Percentiles rank a stretch among this genome's conserved stretches.
These are phyloP conservation scores for Steinernema carpocapsae DNA, from an alignment of 2,888 invertebrate genomes.

Conservation along the genomic window DNA sequence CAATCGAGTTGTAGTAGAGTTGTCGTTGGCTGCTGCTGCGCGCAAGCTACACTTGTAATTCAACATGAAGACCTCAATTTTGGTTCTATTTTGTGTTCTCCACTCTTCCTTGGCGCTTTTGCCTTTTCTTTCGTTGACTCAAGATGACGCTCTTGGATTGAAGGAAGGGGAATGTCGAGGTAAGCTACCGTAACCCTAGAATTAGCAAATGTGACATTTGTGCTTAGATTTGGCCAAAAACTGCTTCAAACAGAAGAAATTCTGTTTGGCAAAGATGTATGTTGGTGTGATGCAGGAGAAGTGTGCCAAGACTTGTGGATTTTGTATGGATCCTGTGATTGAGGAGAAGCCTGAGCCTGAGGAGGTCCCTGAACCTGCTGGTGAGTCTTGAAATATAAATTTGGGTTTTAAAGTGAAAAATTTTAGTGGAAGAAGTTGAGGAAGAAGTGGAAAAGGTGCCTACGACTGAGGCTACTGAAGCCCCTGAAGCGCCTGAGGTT, in stretches of 20 bases:
- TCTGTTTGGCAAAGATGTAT: slow-evolving; percentile 18
- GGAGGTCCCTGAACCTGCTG: not conserved
- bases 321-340: not conserved
- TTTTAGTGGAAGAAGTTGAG: slow-evolving; percentile 27
- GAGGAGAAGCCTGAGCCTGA: slow-evolving; percentile 19
- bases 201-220: not conserved
- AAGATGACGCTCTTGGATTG: not conserved
- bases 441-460: not conserved
- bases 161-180: slow-evolving; percentile 12
- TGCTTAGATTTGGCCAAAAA: slow-evolving; percentile 9
- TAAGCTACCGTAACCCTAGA: not conserved
- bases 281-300: slow-evolving; percentile 29
- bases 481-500: not conserved
- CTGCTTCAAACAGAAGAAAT: slow-evolving; percentile 25
- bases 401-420: not conserved
- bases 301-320: slow-evolving; percentile 25
- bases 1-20: not conserved
- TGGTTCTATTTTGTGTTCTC: not conserved
- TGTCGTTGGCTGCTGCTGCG: slow-evolving; percentile 9
- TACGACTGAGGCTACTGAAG: not conserved
- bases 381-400: not conserved
- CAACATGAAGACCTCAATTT: slow-evolving; percentile 14
- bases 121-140: not conserved
- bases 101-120: slow-evolving; percentile 5
- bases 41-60: slow-evolving; percentile 22